phyloP scores from a whole-genome alignment of 2,113 vertebrate species.

The Charadrius vociferus region DNA sequence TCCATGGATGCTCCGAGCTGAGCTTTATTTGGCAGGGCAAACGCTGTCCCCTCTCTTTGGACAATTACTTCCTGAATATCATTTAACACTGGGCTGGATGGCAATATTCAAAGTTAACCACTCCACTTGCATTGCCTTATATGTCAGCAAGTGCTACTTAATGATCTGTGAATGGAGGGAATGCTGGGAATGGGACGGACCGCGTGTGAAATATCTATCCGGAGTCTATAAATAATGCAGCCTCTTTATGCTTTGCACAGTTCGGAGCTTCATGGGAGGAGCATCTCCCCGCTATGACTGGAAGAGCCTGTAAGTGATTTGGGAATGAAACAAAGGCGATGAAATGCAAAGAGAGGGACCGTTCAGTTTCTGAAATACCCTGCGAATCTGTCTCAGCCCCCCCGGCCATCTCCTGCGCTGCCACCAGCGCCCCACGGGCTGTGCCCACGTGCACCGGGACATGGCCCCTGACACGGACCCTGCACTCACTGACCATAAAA shows the following conservation, averaged over 20 bases:
- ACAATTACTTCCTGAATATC: background rate
- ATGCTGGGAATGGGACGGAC: slow-evolving; percentile 59
- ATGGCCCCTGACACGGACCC: background rate
- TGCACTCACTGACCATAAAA: background rate
- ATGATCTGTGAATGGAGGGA: slow-evolving; percentile 69
- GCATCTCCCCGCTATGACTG: slow-evolving; percentile 41
- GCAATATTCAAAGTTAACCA: slow-evolving; percentile 46
- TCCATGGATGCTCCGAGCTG: background rate
- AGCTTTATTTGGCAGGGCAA: background rate
- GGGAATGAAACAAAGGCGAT: slow-evolving; percentile 52
- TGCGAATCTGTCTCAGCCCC: background rate
- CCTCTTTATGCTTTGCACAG: slow-evolving; percentile 39
- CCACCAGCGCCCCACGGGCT: background rate
- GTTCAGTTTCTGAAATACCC: background rate
- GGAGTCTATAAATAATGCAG: slow-evolving; percentile 70
- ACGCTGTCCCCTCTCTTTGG: background rate
- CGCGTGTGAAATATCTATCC: slow-evolving; percentile 39
- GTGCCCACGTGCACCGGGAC: background rate
- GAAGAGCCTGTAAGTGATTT: slow-evolving; percentile 42
- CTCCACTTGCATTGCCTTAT: slow-evolving; percentile 57
- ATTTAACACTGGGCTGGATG: background rate
- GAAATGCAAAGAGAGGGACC: slow-evolving; percentile 3
- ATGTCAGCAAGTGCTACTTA: slow-evolving; percentile 64
- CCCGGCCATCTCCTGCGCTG: background rate
- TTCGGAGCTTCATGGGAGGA: slow-evolving; percentile 61